These are phyloP conservation scores for Andrena flavipes DNA, from an alignment of 2,888 invertebrate genomes.

Conservation along the genomic window DNA sequence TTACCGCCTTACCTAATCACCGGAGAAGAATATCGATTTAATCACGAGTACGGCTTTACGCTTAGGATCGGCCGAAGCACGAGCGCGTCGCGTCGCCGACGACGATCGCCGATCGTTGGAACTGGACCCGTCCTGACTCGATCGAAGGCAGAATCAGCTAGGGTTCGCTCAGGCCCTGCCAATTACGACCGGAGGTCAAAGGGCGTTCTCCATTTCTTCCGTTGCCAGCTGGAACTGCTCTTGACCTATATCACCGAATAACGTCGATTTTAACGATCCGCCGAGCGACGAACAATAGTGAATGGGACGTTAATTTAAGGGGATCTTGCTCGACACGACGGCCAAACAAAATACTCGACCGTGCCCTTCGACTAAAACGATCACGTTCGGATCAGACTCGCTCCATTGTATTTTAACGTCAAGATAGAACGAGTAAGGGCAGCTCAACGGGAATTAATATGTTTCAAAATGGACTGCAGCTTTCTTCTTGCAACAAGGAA, in stretches of 20 bases:
- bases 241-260: slow-evolving; percentile 85
- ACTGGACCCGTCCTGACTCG: slow-evolving; percentile 24
- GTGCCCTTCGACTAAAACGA: background rate
- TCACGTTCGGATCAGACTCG: no score
- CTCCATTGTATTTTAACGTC: background rate
- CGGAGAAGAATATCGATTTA: slow-evolving; percentile 48
- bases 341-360: background rate
- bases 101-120: slow-evolving; percentile 32
- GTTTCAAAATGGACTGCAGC: no score
- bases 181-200: slow-evolving; percentile 83
- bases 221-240: slow-evolving; percentile 88
- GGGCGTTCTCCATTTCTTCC: slow-evolving; percentile 87
- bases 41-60: slow-evolving; percentile 57
- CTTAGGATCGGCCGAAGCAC: slow-evolving; percentile 23
- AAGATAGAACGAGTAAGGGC: no score
- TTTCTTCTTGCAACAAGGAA: no score
- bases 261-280: slow-evolving; percentile 53
- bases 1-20: slow-evolving; percentile 27
- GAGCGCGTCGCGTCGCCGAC: background rate
- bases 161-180: slow-evolving; percentile 69
- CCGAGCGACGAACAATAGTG: slow-evolving; percentile 13
- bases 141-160: slow-evolving; percentile 20
- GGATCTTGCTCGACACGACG: background rate
- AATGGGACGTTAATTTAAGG: slow-evolving; percentile 21
- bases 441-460: no score